These are phyloP conservation scores for Notarius quadriscutis DNA, from an alignment of 2,113 vertebrate species.

Conservation along the genomic window DNA sequence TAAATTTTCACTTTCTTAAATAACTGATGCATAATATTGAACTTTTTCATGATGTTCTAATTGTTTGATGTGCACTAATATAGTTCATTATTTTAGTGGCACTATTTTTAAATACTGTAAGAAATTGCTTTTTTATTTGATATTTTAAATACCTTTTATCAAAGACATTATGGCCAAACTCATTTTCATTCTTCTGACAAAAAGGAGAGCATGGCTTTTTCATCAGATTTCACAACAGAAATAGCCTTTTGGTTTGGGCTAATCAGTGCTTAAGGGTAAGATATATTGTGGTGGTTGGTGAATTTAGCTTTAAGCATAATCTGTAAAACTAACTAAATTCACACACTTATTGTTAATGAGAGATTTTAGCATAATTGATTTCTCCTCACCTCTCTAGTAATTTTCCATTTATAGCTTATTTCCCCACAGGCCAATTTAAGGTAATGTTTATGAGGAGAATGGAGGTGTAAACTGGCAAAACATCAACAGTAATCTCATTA, in stretches of 20 bases:
- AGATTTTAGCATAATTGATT: constrained; percentile 53
- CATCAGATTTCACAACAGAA: constrained; percentile 26
- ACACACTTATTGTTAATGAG: constrained; percentile 53
- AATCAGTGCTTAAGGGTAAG: constrained; percentile 28
- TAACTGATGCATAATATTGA: too few species aligned
- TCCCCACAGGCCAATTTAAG: constrained; percentile 39
- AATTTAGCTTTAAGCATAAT: constrained; percentile 28
- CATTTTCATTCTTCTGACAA: constrained; percentile 7
- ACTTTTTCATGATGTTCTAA: too few species aligned
- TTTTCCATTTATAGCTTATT: constrained; percentile 46
- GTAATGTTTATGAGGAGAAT: constrained; percentile 40
- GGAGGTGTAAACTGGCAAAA: constrained; percentile 38
- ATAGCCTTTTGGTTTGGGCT: constrained; percentile 11
- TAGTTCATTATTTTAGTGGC: not conserved
- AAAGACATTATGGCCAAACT: not conserved
- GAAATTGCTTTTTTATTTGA: not conserved
- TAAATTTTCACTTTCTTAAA: too few species aligned
- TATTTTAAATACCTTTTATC: constrained; percentile 7
- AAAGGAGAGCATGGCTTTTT: constrained; percentile 9
- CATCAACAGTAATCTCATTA: constrained; percentile 33
- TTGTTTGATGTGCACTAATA: too few species aligned
- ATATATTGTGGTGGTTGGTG: constrained; percentile 33
- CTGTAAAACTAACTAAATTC: constrained; percentile 44
- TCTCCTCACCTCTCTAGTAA: constrained; percentile 14
- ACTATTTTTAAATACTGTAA: not conserved